Evolutionary conservation across 2,888 invertebrate genomes (phyloP).

Genomic region (Catonia carolina): DNA sequence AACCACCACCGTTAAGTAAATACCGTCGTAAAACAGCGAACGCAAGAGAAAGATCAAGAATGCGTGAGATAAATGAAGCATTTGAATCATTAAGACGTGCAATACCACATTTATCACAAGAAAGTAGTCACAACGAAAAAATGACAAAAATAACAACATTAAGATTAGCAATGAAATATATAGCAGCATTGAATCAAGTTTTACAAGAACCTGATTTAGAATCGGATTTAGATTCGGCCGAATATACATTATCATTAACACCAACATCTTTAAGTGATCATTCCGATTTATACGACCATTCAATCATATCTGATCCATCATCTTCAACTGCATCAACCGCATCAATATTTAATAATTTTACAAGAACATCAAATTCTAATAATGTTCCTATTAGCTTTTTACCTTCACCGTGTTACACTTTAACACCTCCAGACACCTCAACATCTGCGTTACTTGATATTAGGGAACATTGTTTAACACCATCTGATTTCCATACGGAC

Average conservation of each 20-base stretch:
- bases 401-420: neutral
- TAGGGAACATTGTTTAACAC: slow-evolving; percentile 9
- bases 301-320: slow-evolving; percentile 10
- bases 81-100: slow-evolving; percentile 74
- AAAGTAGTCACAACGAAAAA: slow-evolving; percentile 55
- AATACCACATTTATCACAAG: slow-evolving; percentile 52
- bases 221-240: slow-evolving; percentile 40
- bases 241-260: slow-evolving; percentile 35
- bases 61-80: slow-evolving; percentile 85
- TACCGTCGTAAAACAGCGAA: slow-evolving; percentile 86
- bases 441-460: neutral
- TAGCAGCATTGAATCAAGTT: slow-evolving; percentile 64
- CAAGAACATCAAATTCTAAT: neutral
- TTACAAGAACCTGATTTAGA: slow-evolving; percentile 43
- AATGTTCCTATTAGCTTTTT: neutral
- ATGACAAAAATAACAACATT: slow-evolving; percentile 85
- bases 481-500: slow-evolving; percentile 9
- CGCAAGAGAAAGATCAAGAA: slow-evolving; percentile 76
- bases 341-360: neutral
- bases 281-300: slow-evolving; percentile 24
- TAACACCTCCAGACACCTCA: neutral
- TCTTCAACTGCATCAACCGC: neutral
- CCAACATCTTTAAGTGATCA: slow-evolving; percentile 25
- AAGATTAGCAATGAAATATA: slow-evolving; percentile 81
- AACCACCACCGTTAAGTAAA: slow-evolving; percentile 73